Evolutionary conservation across 2,113 vertebrate genomes (phyloP).

Genomic region (Lophotis ruficrista): DNA sequence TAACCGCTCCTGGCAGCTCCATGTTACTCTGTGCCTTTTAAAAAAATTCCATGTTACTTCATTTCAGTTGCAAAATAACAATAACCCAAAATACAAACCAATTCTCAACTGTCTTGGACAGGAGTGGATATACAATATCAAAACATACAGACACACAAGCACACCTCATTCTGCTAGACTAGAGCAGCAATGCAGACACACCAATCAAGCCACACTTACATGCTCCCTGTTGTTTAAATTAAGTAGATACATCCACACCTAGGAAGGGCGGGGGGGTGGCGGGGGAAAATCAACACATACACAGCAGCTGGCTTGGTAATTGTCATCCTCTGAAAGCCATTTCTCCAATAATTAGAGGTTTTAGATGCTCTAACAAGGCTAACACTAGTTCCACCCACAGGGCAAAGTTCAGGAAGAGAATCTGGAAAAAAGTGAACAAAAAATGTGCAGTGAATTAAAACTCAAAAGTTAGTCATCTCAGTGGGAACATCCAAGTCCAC

Average conservation of each 20-base stretch:
- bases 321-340: not conserved
- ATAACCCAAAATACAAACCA: not conserved
- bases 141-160: not conserved
- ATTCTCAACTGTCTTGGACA: not conserved
- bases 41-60: not conserved
- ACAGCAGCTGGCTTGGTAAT: not conserved
- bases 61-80: conserved; percentile 2
- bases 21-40: not conserved
- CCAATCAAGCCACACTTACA: not conserved
- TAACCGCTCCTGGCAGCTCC: not conserved
- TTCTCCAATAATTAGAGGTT: conserved; percentile 1
- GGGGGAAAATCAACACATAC: not conserved
- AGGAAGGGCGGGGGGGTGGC: too few species aligned
- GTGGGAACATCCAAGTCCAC: conserved; percentile 3
- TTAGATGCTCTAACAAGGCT: conserved; percentile 28
- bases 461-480: not conserved
- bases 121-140: not conserved
- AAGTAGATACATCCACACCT: not conserved
- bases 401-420: conserved; percentile 29
- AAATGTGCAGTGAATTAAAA: not conserved
- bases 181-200: not conserved
- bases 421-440: not conserved
- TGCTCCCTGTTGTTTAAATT: not conserved
- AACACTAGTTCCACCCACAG: not conserved
- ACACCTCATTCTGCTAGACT: not conserved